Base-by-base conservation (phyloP, 2,888 invertebrate species). In the Pachymerium ferrugineum region DNA sequence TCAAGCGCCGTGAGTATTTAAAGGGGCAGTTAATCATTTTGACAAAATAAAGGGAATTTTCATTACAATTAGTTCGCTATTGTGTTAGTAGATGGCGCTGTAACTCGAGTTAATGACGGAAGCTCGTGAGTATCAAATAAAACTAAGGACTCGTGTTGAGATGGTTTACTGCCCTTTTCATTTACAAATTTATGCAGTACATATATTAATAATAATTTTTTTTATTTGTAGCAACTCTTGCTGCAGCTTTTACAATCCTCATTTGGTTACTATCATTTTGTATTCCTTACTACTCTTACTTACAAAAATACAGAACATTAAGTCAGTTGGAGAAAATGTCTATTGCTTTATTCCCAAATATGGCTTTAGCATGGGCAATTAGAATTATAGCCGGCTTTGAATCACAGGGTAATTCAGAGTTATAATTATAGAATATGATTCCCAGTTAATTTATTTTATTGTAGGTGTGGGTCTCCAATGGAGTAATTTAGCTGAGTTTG, bases 331-430 rank as follows among this genome's bases (percentile, higher is more conserved):
- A 77, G 5, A 79, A 80, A 75, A 42, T 80, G 70, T 22, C 75
- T 12, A 73, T 77, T 6, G 75, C 77, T 10, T 75, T 81, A 22
- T 47, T 80, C 5, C 81, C 81, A n/a, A 80, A 79, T 73, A 78
- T 78, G 75, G 80, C 79, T 8, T 71, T 81, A 14, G 76, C 78
- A 74, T 79, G 78, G 77, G 79, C 78, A 25, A 77, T 79, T 70
- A 77, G 77, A 72, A 74, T 79, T 19, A 79, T 81, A 76, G 77
- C 76, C 22, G 72, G 74, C 3, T 78, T 78, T 73, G 80, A 80
- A 77, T 74, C 77, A 31, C 77, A 77, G 47, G 68, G 78, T 78
- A 76, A 76, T n/a, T 1, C 6, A 33, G 33, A 71, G 19, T 25
- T 35, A 0, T 42, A 70, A 70, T 25, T 16, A 67, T 16, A 5